phyloP scores from a whole-genome alignment of 1,140 invertebrate genomes.

The Leguminivora glycinivorella region DNA sequence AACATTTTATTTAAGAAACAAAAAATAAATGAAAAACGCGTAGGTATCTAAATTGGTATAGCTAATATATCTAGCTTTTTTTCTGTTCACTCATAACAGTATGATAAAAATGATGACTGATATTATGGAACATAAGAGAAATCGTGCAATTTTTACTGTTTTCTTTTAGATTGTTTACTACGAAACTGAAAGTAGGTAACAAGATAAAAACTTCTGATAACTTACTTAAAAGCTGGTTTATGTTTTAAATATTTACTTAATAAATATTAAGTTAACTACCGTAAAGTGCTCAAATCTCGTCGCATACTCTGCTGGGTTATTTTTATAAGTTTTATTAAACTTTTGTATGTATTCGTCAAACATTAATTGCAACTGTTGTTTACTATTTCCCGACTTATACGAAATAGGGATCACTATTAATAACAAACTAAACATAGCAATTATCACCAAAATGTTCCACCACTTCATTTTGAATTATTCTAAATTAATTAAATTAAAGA shows the following conservation, averaged over 20 bases:
- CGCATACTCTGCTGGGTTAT: conserved; percentile 80
- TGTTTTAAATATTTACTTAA: background rate
- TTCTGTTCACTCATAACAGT: too few relatives aligned
- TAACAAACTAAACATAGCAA: conserved; percentile 59
- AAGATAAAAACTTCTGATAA: conserved; percentile 28
- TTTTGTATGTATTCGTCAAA: conserved; percentile 82
- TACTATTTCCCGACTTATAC: conserved; percentile 41
- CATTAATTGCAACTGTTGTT: conserved; percentile 64
- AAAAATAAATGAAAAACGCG: too few relatives aligned
- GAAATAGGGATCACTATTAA: conserved; percentile 63
- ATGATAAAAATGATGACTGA: background rate
- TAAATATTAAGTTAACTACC: conserved; percentile 68
- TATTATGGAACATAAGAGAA: background rate
- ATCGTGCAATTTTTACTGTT: background rate
- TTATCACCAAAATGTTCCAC: conserved; percentile 64
- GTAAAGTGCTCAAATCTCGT: conserved; percentile 83
- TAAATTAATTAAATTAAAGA: conserved; percentile 31
- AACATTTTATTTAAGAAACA: too few relatives aligned
- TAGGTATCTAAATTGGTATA: too few relatives aligned
- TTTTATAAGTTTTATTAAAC: conserved; percentile 85
- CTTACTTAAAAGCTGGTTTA: background rate
- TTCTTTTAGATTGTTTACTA: conserved; percentile 29
- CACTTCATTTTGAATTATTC: conserved; percentile 59
- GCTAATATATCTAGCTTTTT: too few relatives aligned
- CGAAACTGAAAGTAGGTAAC: conserved; percentile 30